phyloP scores from a whole-genome alignment of 2,113 vertebrate species.

The Macquaria ambigua region DNA sequence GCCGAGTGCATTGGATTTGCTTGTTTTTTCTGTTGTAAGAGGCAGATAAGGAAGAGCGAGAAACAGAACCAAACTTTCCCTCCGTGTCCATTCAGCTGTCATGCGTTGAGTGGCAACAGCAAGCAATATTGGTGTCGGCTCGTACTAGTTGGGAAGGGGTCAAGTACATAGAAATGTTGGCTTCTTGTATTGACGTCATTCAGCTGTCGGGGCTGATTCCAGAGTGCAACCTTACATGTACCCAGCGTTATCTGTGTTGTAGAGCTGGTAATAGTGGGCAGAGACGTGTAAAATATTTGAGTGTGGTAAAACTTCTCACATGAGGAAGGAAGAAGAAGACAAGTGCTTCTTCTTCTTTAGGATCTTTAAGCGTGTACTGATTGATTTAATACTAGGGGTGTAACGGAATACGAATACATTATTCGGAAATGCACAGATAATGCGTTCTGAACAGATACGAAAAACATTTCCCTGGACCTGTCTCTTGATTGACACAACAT shows the following conservation, averaged over 20 bases:
- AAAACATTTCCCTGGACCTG: too few species aligned
- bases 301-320: constrained; percentile 33
- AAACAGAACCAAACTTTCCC: constrained; percentile 73
- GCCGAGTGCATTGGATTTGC: constrained; percentile 72
- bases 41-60: constrained; percentile 65
- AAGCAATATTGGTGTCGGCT: constrained; percentile 57
- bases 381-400: not conserved
- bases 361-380: not conserved
- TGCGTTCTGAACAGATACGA: not conserved
- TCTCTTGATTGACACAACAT: not conserved
- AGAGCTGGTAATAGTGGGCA: constrained; percentile 37
- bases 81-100: constrained; percentile 75
- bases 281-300: constrained; percentile 12
- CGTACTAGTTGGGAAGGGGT: constrained; percentile 46
- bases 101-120: constrained; percentile 66
- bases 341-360: not conserved
- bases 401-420: not conserved
- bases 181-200: constrained; percentile 58
- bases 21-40: constrained; percentile 67
- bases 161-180: constrained; percentile 65
- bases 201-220: constrained; percentile 55
- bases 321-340: not conserved
- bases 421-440: not conserved
- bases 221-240: constrained; percentile 28
- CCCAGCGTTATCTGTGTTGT: constrained; percentile 20